These are phyloP conservation scores for Sinhomidia bicolor DNA, from an alignment of 2,888 invertebrate species.

Conservation along the genomic window DNA sequence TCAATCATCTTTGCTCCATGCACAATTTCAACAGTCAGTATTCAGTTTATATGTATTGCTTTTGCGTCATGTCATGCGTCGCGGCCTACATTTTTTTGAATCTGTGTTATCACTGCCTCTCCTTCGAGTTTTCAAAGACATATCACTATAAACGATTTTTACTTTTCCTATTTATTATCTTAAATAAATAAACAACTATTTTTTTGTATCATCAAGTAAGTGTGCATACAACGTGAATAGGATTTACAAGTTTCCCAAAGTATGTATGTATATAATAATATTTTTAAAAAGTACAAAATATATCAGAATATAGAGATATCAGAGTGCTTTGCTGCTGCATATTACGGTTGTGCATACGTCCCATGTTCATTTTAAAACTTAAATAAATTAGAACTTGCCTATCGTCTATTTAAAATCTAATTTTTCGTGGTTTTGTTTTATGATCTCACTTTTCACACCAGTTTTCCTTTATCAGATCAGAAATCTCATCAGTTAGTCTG, in stretches of 20 bases:
- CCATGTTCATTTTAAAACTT: background rate
- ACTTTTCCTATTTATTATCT: background rate
- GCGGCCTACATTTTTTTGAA: slow-evolving; percentile 15
- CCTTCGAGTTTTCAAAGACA: background rate
- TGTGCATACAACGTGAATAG: too few species aligned
- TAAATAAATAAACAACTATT: background rate
- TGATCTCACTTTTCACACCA: slow-evolving; percentile 24
- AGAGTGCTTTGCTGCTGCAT: too few species aligned
- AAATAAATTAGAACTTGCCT: background rate
- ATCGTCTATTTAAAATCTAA: slow-evolving; percentile 4
- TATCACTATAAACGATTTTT: background rate
- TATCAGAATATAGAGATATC: too few species aligned
- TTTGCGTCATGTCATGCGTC: slow-evolving; percentile 11
- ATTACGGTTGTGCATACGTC: too few species aligned
- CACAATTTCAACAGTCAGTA: background rate
- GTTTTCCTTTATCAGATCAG: slow-evolving; percentile 32
- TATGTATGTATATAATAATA: too few species aligned
- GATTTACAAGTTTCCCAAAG: too few species aligned
- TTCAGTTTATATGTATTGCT: background rate
- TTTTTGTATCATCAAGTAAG: background rate
- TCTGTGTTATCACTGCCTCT: too few species aligned
- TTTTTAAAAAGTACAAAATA: too few species aligned
- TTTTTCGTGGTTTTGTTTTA: slow-evolving; percentile 35
- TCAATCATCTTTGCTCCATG: background rate
- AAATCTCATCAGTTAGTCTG: background rate